Evolutionary conservation across 1,140 invertebrate genomes (phyloP), one percentile per base, ranked within the genome.

Genomic region (Paralvinella palmiformis): DNA sequence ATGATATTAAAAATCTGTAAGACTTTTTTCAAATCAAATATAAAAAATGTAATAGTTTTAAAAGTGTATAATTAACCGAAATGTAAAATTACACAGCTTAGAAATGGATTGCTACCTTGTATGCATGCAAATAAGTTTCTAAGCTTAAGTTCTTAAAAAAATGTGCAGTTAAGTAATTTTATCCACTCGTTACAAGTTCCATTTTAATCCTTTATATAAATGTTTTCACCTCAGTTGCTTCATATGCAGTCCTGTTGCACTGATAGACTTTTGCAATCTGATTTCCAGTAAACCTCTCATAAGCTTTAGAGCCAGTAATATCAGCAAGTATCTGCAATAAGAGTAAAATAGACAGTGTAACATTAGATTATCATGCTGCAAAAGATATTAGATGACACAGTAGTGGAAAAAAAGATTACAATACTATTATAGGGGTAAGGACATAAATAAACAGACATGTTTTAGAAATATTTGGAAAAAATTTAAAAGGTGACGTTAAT

Each of bases 181-280:
- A 31, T 15, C 6, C 24, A 20, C 6, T 36, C 24, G 33, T 15
- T 36, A 15, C 1, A 22, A 4, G 2, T 17, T 15, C 1, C 10
- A 35, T 32, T 15, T 33, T 22, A 62, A 17, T 22, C 29, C 31
- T 5, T 52, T 4, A 10, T 4, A 17, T 27, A 1, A 50, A 4
- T n/a, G 10, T 33, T 66, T 66, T 68, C 82, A 90, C 88, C 82
- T 93, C 88, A 0, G 92, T 90, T 37, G 88, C 87, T 59, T 87
- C 84, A 77, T 94, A 98, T 13, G 85, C 85, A 63, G 89, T 85
- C 37, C 84, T 83, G 68, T 86, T 86, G 0, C 84, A 87, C 74
- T 89, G 84, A 64, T 84, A 86, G 66, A 97, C 86, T 84, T 96
- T 97, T 4, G 88, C 85, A 69, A 98, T 97, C 83, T 98, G 95